Percentiles rank a stretch among this genome's conserved stretches.
phyloP scores from a whole-genome alignment of 2,888 invertebrate genomes.

The Onthophagus sagittarius region DNA sequence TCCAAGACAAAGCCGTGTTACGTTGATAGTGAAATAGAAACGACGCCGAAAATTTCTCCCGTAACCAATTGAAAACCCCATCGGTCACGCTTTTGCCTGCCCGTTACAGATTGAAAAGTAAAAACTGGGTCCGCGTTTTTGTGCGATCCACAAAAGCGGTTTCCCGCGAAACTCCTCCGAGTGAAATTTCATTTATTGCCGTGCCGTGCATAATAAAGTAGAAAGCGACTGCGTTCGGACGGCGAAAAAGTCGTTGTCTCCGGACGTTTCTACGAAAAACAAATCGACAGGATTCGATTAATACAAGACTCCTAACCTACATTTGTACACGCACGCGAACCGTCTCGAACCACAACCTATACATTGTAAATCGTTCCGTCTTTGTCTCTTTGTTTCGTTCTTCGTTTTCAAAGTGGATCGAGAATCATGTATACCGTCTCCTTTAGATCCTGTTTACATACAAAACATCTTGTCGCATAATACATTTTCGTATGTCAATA shows the following conservation, averaged over 20 bases:
- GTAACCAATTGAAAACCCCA: background rate
- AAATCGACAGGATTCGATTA: background rate
- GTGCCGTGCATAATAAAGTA: background rate
- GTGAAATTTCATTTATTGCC: background rate
- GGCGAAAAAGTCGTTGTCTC: background rate
- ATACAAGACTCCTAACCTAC: background rate
- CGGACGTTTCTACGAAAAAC: constrained; percentile 2
- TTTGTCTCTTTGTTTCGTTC: background rate
- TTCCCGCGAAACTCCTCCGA: background rate
- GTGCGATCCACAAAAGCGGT: background rate
- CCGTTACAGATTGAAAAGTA: background rate
- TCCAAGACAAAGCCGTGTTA: background rate
- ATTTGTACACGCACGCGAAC: background rate
- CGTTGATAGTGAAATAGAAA: background rate
- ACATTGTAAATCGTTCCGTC: background rate
- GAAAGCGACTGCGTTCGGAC: constrained; percentile 3
- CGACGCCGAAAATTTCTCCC: background rate
- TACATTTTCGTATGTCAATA: background rate
- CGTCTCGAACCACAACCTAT: background rate
- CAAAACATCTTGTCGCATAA: background rate
- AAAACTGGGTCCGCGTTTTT: background rate
- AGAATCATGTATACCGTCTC: background rate
- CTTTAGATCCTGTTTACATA: background rate
- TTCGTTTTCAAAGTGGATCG: background rate
- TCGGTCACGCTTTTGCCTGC: background rate